A percentile compares a stretch with the other conserved stretches of the same genome.
Evolutionary conservation across 2,888 invertebrate species (phyloP).

Genomic region (Sicus ferrugineus): DNA sequence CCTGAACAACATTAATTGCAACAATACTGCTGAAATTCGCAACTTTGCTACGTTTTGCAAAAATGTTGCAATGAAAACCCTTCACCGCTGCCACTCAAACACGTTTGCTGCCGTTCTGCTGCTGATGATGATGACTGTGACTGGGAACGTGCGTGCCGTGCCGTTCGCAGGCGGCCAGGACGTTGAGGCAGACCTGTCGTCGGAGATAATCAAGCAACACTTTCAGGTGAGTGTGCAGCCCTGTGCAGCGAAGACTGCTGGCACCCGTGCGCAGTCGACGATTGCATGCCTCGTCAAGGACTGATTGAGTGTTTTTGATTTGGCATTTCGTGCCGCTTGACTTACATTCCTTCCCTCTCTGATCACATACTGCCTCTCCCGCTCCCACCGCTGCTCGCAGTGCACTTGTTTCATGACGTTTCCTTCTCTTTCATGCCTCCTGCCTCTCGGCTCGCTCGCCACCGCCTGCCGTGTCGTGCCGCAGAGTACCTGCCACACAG

Average conservation of each 20-base stretch:
- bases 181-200: constrained; percentile 63
- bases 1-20: constrained; percentile 6
- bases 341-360: neutral
- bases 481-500: constrained; percentile 88
- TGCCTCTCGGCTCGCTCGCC: too few relatives aligned
- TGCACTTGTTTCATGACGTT: neutral
- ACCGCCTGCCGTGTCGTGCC: neutral
- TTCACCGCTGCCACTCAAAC: constrained; percentile 21
- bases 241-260: neutral
- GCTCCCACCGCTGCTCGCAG: neutral
- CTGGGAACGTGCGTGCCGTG: constrained; percentile 9
- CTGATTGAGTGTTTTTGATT: constrained; percentile 8
- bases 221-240: constrained; percentile 60
- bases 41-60: neutral
- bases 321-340: neutral
- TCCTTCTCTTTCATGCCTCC: neutral
- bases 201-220: constrained; percentile 66
- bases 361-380: neutral
- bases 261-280: neutral
- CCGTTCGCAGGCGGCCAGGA: constrained; percentile 64
- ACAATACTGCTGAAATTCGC: neutral
- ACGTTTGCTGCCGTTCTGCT: constrained; percentile 35
- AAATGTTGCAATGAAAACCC: neutral
- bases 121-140: neutral
- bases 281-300: neutral